phyloP scores from a whole-genome alignment of 1,140 invertebrate genomes.

The Tigriopus japonicus region DNA sequence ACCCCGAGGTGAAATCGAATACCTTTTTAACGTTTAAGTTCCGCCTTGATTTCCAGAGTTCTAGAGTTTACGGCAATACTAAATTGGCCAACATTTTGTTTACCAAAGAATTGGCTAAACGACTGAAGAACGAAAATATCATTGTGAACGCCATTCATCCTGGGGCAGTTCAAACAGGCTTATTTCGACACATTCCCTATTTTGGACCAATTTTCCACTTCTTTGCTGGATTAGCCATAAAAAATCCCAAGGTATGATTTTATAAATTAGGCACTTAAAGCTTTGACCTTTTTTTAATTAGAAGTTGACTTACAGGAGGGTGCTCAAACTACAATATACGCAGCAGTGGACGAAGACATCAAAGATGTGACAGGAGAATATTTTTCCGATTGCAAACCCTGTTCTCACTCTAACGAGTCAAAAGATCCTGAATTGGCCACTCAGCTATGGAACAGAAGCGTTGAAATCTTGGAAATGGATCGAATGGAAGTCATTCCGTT shows the following conservation, averaged over 20 bases:
- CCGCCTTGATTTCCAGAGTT: constrained; percentile 15
- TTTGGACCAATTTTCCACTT: background rate
- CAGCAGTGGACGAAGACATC: background rate
- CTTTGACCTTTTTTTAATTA: background rate
- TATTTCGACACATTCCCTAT: constrained; percentile 41
- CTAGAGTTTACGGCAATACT: constrained; percentile 29
- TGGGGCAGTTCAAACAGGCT: constrained; percentile 40
- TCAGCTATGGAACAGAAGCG: too few relatives aligned
- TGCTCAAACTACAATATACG: background rate
- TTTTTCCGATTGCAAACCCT: background rate
- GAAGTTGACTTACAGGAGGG: background rate
- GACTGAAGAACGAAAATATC: constrained; percentile 38
- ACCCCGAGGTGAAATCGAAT: too few relatives aligned
- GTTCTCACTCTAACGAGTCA: too few relatives aligned
- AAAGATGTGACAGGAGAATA: background rate
- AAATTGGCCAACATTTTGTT: constrained; percentile 79
- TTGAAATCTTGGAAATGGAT: too few relatives aligned
- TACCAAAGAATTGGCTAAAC: constrained; percentile 52
- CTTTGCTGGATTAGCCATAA: background rate
- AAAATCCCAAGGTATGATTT: background rate
- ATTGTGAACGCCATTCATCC: constrained; percentile 27
- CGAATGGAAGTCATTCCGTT: too few relatives aligned
- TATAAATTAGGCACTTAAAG: background rate
- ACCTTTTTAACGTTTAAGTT: too few relatives aligned
- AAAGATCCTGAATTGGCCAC: too few relatives aligned